Conservation (phyloP, 1,140 invertebrate species). For the Atta texana region DNA sequence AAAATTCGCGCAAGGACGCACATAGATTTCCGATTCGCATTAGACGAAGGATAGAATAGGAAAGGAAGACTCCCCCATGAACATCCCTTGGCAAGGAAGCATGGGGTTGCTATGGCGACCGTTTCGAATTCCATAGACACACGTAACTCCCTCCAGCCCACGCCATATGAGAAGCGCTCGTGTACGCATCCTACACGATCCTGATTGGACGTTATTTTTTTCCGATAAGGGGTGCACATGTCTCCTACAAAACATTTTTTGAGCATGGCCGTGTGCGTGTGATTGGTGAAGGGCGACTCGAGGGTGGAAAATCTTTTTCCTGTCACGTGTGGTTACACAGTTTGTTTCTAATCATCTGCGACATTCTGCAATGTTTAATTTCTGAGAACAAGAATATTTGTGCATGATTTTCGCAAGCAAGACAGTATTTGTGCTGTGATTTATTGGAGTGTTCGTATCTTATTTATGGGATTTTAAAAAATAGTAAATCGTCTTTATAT, state of each 20-base stretch:
- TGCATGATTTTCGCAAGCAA: not conserved
- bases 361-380: not conserved
- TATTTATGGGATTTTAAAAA: constrained; percentile 22
- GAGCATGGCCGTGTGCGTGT: constrained; percentile 58
- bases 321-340: constrained; percentile 45
- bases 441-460: not conserved
- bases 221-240: constrained; percentile 83
- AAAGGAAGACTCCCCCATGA: constrained; percentile 73
- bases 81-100: constrained; percentile 76
- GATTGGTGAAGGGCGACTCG: constrained; percentile 43
- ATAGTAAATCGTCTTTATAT: not conserved
- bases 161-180: constrained; percentile 55
- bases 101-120: constrained; percentile 84
- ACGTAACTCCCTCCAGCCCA: constrained; percentile 66
- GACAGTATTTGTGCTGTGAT: not conserved
- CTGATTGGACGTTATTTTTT: constrained; percentile 85
- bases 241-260: constrained; percentile 69
- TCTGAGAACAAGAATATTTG: not conserved
- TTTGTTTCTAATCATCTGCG: constrained; percentile 27
- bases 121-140: constrained; percentile 83
- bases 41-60: constrained; percentile 64
- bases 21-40: constrained; percentile 52
- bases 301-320: constrained; percentile 40
- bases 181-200: constrained; percentile 79
- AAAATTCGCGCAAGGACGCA: constrained; percentile 40